Percentiles rank a stretch among this genome's conserved stretches.
phyloP scores from a whole-genome alignment of 2,797 vertebrate genomes.

The Serranus cabrilla region DNA sequence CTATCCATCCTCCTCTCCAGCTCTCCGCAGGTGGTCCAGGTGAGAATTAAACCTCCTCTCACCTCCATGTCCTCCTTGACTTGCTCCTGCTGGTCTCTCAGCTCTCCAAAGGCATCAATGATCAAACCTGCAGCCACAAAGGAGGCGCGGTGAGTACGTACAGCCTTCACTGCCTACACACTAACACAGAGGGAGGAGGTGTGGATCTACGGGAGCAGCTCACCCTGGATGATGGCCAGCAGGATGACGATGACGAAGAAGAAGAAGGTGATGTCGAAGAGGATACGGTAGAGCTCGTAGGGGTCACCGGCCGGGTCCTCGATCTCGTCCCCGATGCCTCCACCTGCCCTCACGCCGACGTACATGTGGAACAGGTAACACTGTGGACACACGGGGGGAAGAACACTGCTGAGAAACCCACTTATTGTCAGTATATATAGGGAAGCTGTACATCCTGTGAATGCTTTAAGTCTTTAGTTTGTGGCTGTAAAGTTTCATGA shows the following conservation, averaged over 20 bases:
- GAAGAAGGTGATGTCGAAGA: conserved; percentile 99
- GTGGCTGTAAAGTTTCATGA: too few species aligned
- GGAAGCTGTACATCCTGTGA: too few species aligned
- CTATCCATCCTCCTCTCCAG: neutral
- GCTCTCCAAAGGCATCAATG: conserved; percentile 98
- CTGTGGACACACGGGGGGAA: conserved; percentile 75
- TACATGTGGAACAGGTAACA: conserved; percentile 99
- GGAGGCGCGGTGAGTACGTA: conserved; percentile 12
- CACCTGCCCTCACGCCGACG: conserved; percentile 96
- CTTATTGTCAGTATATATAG: too few species aligned
- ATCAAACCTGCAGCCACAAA: conserved; percentile 91
- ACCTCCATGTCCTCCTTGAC: conserved; percentile 99
- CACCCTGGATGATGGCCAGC: conserved; percentile 98
- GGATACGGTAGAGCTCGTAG: conserved; percentile 98
- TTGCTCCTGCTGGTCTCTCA: conserved; percentile 99
- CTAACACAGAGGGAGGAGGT: neutral
- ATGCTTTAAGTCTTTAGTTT: too few species aligned
- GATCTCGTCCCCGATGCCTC: conserved; percentile 99
- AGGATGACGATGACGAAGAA: conserved; percentile 99
- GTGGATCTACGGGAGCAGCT: neutral
- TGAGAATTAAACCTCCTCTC: conserved; percentile 42
- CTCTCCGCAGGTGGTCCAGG: neutral
- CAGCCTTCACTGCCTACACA: neutral
- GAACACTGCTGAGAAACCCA: too few species aligned
- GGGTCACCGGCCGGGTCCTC: conserved; percentile 98